Conservation (phyloP, 2,888 invertebrate genomes). For the Sericinus montela region DNA sequence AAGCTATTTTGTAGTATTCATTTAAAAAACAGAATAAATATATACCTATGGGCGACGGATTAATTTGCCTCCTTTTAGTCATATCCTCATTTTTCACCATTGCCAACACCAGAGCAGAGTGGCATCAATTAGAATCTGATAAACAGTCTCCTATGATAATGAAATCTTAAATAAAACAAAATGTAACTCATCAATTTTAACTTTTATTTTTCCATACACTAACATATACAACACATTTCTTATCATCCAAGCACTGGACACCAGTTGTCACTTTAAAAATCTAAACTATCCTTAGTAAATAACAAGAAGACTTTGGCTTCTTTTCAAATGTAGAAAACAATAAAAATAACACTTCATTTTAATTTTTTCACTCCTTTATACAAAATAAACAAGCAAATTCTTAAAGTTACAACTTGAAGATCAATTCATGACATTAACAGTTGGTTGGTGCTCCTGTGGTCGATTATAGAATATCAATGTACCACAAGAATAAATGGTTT, state of each 20-base stretch:
- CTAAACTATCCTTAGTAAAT: slow-evolving; percentile 49
- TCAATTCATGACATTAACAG: neutral
- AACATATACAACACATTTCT: slow-evolving; percentile 42
- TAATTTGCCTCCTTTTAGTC: no score
- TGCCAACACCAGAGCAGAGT: no score
- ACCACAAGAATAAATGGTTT: no score
- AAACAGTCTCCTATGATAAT: no score
- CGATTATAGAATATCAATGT: no score
- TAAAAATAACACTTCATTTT: slow-evolving; percentile 43
- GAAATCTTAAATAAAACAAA: slow-evolving; percentile 30
- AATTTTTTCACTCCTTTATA: slow-evolving; percentile 26
- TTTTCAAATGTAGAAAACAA: slow-evolving; percentile 45
- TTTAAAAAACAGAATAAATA: no score
- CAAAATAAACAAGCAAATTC: slow-evolving; percentile 22
- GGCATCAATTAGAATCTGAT: no score
- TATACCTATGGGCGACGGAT: no score
- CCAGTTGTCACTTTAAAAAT: slow-evolving; percentile 49
- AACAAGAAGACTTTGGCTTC: slow-evolving; percentile 75
- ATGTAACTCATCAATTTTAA: slow-evolving; percentile 40
- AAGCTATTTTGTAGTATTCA: slow-evolving; percentile 25
- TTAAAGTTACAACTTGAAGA: slow-evolving; percentile 8
- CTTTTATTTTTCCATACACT: slow-evolving; percentile 46
- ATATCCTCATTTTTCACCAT: no score
- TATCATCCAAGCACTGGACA: slow-evolving; percentile 43
- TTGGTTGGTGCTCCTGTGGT: no score